Percentiles rank a stretch among this genome's conserved stretches.
These are phyloP conservation scores for Alitta virens DNA, from an alignment of 2,888 invertebrate species.

Conservation along the genomic window DNA sequence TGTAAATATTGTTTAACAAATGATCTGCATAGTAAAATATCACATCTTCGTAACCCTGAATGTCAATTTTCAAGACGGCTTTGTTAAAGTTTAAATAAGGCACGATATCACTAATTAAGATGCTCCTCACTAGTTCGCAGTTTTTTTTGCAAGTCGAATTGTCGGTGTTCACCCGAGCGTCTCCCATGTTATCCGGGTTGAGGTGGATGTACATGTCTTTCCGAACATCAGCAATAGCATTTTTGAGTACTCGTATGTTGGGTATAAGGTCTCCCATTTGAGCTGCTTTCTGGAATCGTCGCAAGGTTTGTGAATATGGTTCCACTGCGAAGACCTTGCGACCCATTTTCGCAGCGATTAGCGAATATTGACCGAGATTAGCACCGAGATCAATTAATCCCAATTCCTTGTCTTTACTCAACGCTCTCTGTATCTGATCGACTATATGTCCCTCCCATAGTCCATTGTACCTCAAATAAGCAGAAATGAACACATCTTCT, in stretches of 20 bases:
- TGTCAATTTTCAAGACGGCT: conserved; percentile 16
- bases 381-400: conserved; percentile 32
- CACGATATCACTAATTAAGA: conserved; percentile 30
- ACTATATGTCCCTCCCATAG: conserved; percentile 8
- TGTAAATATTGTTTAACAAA: conserved; percentile 20
- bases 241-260: conserved; percentile 16
- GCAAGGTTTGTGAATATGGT: conserved; percentile 19
- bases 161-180: conserved; percentile 15
- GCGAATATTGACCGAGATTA: conserved; percentile 30
- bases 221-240: conserved; percentile 26
- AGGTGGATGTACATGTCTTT: conserved; percentile 9
- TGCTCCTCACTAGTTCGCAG: conserved; percentile 17
- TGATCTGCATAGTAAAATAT: conserved; percentile 23
- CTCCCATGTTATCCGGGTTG: conserved; percentile 30
- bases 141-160: background rate
- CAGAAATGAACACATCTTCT: conserved; percentile 6
- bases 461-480: background rate
- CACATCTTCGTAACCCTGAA: conserved; percentile 23
- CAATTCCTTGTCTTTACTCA: conserved; percentile 7
- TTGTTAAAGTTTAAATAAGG: conserved; percentile 12
- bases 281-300: conserved; percentile 17
- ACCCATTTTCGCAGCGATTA: conserved; percentile 28
- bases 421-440: background rate
- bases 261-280: background rate
- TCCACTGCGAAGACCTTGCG: conserved; percentile 31